Evolutionary conservation across 2,888 invertebrate genomes (phyloP).

Genomic region (Acleris holmiana): DNA sequence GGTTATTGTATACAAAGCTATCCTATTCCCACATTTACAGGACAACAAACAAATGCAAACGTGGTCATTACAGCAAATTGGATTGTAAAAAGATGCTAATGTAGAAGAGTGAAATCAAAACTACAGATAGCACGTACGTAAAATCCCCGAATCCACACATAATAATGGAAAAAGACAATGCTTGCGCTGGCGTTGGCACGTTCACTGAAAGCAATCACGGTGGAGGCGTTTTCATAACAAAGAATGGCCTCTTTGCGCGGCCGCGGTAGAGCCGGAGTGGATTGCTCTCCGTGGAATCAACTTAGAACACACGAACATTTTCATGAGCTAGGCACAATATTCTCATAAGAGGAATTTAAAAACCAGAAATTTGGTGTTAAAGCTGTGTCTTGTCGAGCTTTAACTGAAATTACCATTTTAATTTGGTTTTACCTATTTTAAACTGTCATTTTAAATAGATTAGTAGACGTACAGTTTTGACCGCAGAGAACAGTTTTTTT

Average conservation of each 20-base stretch:
- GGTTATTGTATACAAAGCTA: too few relatives aligned
- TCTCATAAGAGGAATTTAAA: slow-evolving; percentile 25
- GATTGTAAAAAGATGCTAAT: background rate
- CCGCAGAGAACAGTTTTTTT: too few relatives aligned
- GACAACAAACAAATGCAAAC: background rate
- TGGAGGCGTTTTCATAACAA: slow-evolving; percentile 56
- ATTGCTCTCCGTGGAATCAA: slow-evolving; percentile 50
- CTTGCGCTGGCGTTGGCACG: slow-evolving; percentile 36
- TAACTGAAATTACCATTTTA: too few relatives aligned
- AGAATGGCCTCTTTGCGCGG: slow-evolving; percentile 50
- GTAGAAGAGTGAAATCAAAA: slow-evolving; percentile 8
- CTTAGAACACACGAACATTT: slow-evolving; percentile 47
- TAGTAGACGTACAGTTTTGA: too few relatives aligned
- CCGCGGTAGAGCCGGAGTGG: slow-evolving; percentile 43
- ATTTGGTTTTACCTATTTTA: too few relatives aligned
- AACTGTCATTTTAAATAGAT: too few relatives aligned
- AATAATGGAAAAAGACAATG: slow-evolving; percentile 34
- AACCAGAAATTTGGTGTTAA: background rate
- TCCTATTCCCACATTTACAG: too few relatives aligned
- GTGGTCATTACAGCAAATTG: slow-evolving; percentile 10
- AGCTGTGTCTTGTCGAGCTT: background rate
- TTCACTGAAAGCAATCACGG: slow-evolving; percentile 46
- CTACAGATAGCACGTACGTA: slow-evolving; percentile 11
- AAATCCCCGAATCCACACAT: slow-evolving; percentile 29
- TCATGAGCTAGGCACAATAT: slow-evolving; percentile 21